phyloP scores from a whole-genome alignment of 2,113 vertebrate genomes.

The Irena cyanogastra region DNA sequence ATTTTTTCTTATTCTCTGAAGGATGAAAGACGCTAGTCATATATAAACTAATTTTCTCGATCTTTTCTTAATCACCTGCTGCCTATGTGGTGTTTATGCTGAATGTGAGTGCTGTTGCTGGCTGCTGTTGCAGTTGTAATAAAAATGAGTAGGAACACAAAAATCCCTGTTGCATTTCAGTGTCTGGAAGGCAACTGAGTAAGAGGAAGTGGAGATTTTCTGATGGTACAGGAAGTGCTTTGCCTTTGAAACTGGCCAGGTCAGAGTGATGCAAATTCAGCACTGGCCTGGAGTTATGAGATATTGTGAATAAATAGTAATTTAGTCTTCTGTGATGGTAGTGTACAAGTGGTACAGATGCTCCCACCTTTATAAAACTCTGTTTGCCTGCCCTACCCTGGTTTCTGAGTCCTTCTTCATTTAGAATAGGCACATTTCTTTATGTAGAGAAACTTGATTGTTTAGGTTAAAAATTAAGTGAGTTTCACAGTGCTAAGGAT shows the following conservation, averaged over 20 bases:
- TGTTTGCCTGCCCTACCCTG: accelerated
- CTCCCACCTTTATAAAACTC: neutral
- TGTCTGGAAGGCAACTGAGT: neutral
- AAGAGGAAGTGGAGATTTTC: neutral
- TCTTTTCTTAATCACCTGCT: neutral
- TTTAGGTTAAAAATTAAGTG: neutral
- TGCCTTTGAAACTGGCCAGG: neutral
- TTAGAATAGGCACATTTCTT: neutral
- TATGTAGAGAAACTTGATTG: neutral
- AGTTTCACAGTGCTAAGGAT: neutral
- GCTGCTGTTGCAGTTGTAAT: neutral
- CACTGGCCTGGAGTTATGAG: neutral
- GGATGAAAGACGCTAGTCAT: neutral
- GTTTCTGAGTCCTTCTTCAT: neutral
- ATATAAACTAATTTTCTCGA: neutral
- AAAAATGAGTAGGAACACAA: neutral
- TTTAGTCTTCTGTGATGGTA: neutral
- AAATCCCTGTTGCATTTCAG: neutral
- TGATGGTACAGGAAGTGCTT: neutral
- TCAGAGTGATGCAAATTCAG: neutral
- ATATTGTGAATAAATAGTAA: neutral
- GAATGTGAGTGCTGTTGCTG: neutral
- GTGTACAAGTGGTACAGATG: neutral
- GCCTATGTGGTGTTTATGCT: neutral
- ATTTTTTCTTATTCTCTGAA: neutral